These are phyloP conservation scores for Microctenopoma lineatum DNA, from an alignment of 2,797 vertebrate genomes.

Conservation along the genomic window DNA sequence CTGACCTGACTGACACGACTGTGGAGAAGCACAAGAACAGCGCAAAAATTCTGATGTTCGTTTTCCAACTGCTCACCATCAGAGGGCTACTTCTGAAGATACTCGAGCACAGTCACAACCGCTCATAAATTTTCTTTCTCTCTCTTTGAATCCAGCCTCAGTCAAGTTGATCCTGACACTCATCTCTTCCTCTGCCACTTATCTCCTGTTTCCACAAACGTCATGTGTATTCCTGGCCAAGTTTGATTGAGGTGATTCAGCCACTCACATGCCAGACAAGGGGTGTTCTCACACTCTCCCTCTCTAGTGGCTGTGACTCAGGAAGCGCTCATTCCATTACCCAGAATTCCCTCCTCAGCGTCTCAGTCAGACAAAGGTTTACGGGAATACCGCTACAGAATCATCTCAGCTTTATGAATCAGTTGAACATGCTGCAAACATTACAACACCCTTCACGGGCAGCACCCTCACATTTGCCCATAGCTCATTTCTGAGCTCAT, in stretches of 20 bases:
- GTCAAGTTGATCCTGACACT: constrained; percentile 47
- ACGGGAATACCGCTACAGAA: constrained; percentile 82
- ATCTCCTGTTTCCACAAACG: constrained; percentile 57
- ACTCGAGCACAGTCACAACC: not conserved
- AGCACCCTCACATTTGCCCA: constrained; percentile 67
- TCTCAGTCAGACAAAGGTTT: constrained; percentile 71
- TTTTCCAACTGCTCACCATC: constrained; percentile 42
- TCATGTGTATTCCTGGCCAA: constrained; percentile 42
- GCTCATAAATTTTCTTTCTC: constrained; percentile 27
- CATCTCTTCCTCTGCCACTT: constrained; percentile 44
- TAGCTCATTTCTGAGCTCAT: constrained; percentile 82
- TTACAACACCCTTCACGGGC: constrained; percentile 75
- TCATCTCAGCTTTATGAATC: constrained; percentile 83
- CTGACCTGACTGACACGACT: constrained; percentile 47
- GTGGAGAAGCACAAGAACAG: constrained; percentile 28
- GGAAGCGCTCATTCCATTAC: constrained; percentile 76
- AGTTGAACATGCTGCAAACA: constrained; percentile 82
- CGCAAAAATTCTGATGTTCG: not conserved
- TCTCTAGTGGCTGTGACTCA: constrained; percentile 71
- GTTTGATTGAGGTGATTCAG: constrained; percentile 72
- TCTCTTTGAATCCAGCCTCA: constrained; percentile 35
- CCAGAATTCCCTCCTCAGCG: constrained; percentile 57
- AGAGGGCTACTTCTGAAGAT: constrained; percentile 18
- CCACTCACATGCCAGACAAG: constrained; percentile 63
- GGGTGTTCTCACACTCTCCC: constrained; percentile 60